Evolutionary conservation across 2,113 vertebrate species (phyloP).

Genomic region (Bagarius yarrelli): DNA sequence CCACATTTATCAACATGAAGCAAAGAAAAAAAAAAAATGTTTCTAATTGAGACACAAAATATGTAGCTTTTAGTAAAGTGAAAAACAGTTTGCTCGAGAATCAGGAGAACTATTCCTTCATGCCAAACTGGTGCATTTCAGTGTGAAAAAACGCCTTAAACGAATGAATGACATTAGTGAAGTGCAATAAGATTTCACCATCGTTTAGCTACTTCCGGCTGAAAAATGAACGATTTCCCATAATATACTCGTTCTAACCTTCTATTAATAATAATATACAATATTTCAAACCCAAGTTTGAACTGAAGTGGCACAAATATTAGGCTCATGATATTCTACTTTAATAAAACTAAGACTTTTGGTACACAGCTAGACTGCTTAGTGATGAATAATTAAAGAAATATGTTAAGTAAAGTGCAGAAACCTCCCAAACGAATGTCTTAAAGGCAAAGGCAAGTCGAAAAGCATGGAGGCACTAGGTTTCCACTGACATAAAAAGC

Average conservation of each 20-base stretch:
- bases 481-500: slow-evolving; percentile 7
- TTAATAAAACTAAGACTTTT: not conserved
- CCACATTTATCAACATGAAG: slow-evolving; percentile 38
- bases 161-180: not conserved
- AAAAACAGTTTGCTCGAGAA: slow-evolving; percentile 60
- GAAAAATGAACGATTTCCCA: not conserved
- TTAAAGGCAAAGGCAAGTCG: slow-evolving; percentile 24
- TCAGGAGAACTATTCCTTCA: slow-evolving; percentile 50
- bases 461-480: slow-evolving; percentile 34
- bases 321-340: not conserved
- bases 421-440: slow-evolving; percentile 9
- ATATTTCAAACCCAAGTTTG: not conserved
- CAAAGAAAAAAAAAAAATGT: not conserved
- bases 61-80: slow-evolving; percentile 27
- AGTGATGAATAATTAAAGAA: not conserved
- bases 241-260: not conserved
- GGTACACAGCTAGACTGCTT: slow-evolving; percentile 21
- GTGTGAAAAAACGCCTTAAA: slow-evolving; percentile 20
- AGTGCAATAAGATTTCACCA: not conserved
- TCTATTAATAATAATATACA: not conserved
- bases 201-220: slow-evolving; percentile 10
- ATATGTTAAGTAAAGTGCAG: slow-evolving; percentile 22
- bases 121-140: slow-evolving; percentile 49
- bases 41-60: slow-evolving; percentile 38
- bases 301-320: not conserved